These are phyloP conservation scores for Panorpa germanica DNA, from an alignment of 2,888 invertebrate genomes.

Conservation along the genomic window DNA sequence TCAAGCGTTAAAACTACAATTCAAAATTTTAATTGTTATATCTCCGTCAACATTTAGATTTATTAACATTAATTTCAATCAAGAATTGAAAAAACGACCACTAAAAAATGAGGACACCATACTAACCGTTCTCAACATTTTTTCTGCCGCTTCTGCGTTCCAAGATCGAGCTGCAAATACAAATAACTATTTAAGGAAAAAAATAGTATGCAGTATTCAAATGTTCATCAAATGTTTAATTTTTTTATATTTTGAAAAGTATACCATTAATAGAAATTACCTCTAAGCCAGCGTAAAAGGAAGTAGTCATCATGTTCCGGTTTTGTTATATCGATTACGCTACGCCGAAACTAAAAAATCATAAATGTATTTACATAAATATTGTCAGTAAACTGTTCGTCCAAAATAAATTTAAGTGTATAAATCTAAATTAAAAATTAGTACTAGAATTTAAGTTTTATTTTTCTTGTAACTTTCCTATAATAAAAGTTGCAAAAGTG, in stretches of 20 bases:
- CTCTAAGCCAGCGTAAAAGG: constrained; percentile 63
- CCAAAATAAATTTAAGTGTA: too few species aligned
- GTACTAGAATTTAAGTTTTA: too few species aligned
- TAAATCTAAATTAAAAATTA: too few species aligned
- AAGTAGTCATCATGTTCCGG: constrained; percentile 64
- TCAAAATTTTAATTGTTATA: too few species aligned
- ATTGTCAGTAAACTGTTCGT: too few species aligned
- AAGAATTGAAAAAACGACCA: too few species aligned
- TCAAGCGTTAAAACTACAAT: too few species aligned
- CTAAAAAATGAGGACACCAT: too few species aligned
- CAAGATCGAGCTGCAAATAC: constrained; percentile 62
- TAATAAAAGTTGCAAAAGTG: too few species aligned
- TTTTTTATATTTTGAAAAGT: constrained; percentile 11
- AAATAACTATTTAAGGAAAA: constrained; percentile 6
- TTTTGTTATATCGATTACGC: constrained; percentile 42
- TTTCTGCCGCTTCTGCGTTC: constrained; percentile 73
- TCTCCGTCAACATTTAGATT: too few species aligned
- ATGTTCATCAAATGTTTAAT: background rate
- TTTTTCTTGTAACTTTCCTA: too few species aligned
- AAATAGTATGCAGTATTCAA: constrained; percentile 1
- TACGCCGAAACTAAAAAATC: constrained; percentile 53
- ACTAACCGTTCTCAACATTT: constrained; percentile 78
- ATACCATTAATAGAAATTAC: constrained; percentile 24
- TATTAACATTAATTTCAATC: too few species aligned
- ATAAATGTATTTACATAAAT: constrained; percentile 12